Conservation (phyloP, 1,140 invertebrate genomes). For the Megathymus violae region DNA sequence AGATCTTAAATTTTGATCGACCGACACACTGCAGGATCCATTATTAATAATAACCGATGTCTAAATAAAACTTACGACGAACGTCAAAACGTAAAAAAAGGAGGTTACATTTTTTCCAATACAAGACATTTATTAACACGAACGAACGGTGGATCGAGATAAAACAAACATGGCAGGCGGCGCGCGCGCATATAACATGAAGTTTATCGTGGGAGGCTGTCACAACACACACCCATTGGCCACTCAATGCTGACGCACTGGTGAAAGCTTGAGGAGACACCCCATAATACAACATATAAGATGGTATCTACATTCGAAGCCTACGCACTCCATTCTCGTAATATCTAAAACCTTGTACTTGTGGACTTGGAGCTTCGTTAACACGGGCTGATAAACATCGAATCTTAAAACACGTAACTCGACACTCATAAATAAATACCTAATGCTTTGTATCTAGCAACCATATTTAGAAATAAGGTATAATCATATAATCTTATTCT, state of each 20-base stretch:
- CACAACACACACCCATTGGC: constrained; percentile 74
- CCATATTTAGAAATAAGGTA: constrained; percentile 24
- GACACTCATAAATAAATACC: constrained; percentile 38
- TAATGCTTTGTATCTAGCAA: constrained; percentile 34
- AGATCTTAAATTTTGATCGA: constrained; percentile 81
- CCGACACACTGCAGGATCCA: constrained; percentile 74
- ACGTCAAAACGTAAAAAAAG: constrained; percentile 67
- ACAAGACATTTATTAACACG: constrained; percentile 81
- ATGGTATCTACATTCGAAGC: constrained; percentile 74
- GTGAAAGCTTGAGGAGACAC: constrained; percentile 77
- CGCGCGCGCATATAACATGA: constrained; percentile 76
- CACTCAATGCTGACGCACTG: constrained; percentile 60
- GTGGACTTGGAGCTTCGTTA: constrained; percentile 47
- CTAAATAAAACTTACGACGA: constrained; percentile 78
- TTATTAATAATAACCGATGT: constrained; percentile 83
- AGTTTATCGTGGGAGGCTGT: constrained; percentile 82
- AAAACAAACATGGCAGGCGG: constrained; percentile 82
- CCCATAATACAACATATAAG: constrained; percentile 61
- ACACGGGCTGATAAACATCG: constrained; percentile 54
- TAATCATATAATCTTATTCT: constrained; percentile 16
- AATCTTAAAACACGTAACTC: constrained; percentile 37
- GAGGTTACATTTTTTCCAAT: constrained; percentile 67
- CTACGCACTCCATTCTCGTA: constrained; percentile 64
- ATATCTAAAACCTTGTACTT: constrained; percentile 42
- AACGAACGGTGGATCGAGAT: constrained; percentile 71